A percentile compares a stretch with the other conserved stretches of the same genome.
Conservation (phyloP, 2,113 vertebrate species). For the Myiopsitta monachus region DNA sequence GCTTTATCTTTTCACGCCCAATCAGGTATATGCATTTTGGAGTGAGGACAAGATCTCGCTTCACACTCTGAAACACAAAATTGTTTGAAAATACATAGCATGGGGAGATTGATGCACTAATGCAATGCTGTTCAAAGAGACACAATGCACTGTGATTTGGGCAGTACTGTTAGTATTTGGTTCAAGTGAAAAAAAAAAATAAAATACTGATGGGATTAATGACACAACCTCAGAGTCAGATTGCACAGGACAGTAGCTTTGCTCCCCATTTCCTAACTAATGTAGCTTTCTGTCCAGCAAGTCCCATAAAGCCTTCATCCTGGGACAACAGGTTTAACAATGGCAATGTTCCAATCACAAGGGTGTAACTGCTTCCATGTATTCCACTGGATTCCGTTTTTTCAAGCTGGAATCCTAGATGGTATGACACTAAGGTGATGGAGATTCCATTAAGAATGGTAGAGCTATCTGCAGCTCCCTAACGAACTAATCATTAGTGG, state of each 20-base stretch:
- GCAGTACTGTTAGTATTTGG: not conserved
- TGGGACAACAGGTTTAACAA: not conserved
- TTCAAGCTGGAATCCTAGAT: not conserved
- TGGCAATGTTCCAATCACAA: not conserved
- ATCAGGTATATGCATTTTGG: slow-evolving; percentile 93
- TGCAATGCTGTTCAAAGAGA: not conserved
- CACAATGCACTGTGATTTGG: not conserved
- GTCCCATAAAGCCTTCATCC: not conserved
- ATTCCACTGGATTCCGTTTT: not conserved
- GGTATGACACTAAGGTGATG: not conserved
- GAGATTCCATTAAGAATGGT: not conserved
- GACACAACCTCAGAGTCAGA: not conserved
- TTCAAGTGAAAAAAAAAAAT: not conserved
- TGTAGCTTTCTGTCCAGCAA: not conserved
- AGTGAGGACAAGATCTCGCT: slow-evolving; percentile 93
- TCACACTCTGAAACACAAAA: slow-evolving; percentile 80
- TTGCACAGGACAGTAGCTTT: not conserved
- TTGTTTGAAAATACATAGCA: not conserved
- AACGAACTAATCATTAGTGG: not conserved
- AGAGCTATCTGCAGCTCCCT: not conserved
- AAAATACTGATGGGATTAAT: not conserved
- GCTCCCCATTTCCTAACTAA: not conserved
- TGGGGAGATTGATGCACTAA: not conserved
- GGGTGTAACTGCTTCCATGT: not conserved
- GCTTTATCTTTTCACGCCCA: slow-evolving; percentile 93